A percentile compares a stretch with the other conserved stretches of the same genome.
These are phyloP conservation scores for Microcebus griseorufus DNA, from an alignment of 2,113 vertebrate genomes.

Conservation along the genomic window DNA sequence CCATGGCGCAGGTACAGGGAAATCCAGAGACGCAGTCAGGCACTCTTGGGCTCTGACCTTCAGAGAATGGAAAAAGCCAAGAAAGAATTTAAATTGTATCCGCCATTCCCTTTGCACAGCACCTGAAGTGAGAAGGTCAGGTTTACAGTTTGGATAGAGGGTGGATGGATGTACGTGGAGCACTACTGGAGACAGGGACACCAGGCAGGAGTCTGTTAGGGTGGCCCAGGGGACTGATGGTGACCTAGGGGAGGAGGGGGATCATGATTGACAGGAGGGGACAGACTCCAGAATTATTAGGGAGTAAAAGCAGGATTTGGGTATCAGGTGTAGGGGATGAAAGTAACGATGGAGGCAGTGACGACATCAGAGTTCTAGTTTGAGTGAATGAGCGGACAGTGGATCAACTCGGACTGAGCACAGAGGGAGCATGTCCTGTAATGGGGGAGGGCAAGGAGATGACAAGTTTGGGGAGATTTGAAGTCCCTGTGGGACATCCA, in stretches of 20 bases:
- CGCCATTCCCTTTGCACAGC: not conserved
- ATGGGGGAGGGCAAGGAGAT: not conserved
- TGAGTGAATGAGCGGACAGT: not conserved
- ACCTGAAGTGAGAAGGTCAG: not conserved
- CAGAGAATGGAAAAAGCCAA: not conserved
- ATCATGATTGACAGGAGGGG: not conserved
- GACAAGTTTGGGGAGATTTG: not conserved
- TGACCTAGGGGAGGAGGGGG: not conserved
- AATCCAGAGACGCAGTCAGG: not conserved
- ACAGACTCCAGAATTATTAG: not conserved
- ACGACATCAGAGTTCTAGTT: not conserved
- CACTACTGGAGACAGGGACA: not conserved
- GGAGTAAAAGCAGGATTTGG: not conserved
- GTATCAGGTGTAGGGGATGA: not conserved
- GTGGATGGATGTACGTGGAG: not conserved
- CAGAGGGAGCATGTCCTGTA: too few species aligned
- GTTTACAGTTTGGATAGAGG: not conserved
- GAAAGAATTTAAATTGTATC: not conserved
- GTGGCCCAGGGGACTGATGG: not conserved
- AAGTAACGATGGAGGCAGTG: not conserved
- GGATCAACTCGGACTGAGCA: not conserved
- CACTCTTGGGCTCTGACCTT: not conserved
- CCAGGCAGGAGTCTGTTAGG: not conserved
- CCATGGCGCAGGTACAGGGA: not conserved
- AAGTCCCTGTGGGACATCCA: not conserved